Conservation (phyloP, 2,113 vertebrate genomes). For the Callithrix jacchus region DNA sequence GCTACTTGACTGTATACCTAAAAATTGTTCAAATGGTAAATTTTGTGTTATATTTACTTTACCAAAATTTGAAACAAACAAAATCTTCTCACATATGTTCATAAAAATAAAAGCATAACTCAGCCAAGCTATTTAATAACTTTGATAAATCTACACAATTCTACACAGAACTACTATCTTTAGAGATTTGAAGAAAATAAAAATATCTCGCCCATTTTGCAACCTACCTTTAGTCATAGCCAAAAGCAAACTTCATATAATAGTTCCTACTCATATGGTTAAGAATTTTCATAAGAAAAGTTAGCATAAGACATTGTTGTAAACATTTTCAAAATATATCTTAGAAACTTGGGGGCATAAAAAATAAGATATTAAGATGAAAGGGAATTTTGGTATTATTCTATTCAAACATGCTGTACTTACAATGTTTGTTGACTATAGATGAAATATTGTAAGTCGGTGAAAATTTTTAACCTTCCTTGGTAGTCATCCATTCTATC, state of each 20-base stretch:
- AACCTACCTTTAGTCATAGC: neutral
- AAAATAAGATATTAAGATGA: neutral
- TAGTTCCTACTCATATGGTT: neutral
- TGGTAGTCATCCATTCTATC: neutral
- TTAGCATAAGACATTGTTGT: neutral
- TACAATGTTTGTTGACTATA: neutral
- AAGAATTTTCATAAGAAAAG: neutral
- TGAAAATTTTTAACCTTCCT: neutral
- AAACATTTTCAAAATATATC: neutral
- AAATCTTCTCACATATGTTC: neutral
- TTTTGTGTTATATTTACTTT: neutral
- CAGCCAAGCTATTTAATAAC: neutral
- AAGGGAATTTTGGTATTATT: neutral
- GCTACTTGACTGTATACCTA: neutral
- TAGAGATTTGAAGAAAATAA: neutral
- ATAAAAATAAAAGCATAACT: neutral
- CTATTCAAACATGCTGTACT: neutral
- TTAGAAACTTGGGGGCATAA: neutral
- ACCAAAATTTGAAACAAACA: neutral
- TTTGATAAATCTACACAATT: neutral
- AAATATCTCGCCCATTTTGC: neutral
- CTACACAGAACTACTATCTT: neutral
- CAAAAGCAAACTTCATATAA: neutral
- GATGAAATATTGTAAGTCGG: neutral
- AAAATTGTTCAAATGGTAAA: neutral